phyloP scores from a whole-genome alignment of 2,797 vertebrate genomes.

The Cercopithecus mitis region DNA sequence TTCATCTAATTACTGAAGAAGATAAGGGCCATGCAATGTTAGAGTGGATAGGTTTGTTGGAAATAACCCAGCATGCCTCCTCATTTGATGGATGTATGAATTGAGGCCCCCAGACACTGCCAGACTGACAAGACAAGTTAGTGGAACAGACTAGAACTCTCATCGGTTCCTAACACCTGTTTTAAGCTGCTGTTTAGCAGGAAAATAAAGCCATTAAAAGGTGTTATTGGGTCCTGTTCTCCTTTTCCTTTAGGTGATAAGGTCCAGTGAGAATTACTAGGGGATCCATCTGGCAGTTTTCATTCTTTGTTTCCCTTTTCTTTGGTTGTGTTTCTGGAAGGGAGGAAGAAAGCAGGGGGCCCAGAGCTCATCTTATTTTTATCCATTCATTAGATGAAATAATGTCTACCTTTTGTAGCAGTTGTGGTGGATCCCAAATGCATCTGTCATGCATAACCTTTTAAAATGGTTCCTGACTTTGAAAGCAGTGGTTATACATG shows the following conservation, averaged over 20 bases:
- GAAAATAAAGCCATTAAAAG: neutral
- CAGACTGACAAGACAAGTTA: neutral
- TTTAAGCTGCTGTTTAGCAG: neutral
- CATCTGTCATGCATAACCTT: neutral
- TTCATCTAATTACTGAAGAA: neutral
- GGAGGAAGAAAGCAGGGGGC: neutral
- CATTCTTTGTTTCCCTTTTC: neutral
- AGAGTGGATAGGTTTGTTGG: neutral
- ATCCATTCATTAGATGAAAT: slow-evolving; percentile 67
- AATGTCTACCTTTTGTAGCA: slow-evolving; percentile 19
- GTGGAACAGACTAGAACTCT: neutral
- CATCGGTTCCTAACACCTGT: neutral
- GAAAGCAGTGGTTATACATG: neutral
- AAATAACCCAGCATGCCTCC: neutral
- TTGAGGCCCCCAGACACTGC: neutral
- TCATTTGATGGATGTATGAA: neutral
- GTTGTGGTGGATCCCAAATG: neutral
- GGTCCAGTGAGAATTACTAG: neutral
- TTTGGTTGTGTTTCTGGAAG: neutral
- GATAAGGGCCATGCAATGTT: neutral
- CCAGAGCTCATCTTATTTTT: neutral
- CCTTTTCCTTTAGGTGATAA: neutral
- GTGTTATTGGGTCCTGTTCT: neutral
- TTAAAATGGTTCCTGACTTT: neutral
- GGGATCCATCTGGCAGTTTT: neutral